Conservation (phyloP, 2,113 vertebrate species). For the Menura novaehollandiae region DNA sequence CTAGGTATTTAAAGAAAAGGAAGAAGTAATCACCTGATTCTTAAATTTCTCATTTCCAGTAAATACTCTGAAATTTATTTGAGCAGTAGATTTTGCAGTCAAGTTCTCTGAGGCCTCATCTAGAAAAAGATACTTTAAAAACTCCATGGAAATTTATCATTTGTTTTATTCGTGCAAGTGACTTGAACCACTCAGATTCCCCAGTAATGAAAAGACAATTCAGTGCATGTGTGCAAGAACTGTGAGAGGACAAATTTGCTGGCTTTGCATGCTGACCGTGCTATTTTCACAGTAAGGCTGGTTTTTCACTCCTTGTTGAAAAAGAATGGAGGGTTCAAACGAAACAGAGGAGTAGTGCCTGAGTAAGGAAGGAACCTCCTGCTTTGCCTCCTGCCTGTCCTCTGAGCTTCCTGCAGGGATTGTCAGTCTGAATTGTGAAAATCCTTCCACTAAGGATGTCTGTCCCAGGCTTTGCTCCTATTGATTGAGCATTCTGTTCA, state of each 20-base stretch:
- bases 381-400: neutral
- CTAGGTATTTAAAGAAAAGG: neutral
- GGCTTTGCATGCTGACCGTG: neutral
- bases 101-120: neutral
- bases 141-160: rapidly evolving
- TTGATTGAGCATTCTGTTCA: neutral
- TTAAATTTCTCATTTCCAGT: neutral
- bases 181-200: neutral
- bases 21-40: neutral
- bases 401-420: neutral
- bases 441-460: neutral
- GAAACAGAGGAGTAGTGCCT: neutral
- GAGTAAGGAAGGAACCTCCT: neutral
- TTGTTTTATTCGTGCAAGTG: neutral
- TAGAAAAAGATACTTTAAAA: neutral
- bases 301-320: neutral
- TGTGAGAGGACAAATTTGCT: neutral
- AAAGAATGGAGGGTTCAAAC: neutral
- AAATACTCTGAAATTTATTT: neutral
- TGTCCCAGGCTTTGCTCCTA: neutral
- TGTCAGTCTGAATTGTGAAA: neutral
- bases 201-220: neutral
- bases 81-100: neutral
- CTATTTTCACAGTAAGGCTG: neutral
- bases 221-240: neutral